Evolutionary conservation across 2,888 invertebrate species (phyloP).

Genomic region (Lasioglossum pauxillum): DNA sequence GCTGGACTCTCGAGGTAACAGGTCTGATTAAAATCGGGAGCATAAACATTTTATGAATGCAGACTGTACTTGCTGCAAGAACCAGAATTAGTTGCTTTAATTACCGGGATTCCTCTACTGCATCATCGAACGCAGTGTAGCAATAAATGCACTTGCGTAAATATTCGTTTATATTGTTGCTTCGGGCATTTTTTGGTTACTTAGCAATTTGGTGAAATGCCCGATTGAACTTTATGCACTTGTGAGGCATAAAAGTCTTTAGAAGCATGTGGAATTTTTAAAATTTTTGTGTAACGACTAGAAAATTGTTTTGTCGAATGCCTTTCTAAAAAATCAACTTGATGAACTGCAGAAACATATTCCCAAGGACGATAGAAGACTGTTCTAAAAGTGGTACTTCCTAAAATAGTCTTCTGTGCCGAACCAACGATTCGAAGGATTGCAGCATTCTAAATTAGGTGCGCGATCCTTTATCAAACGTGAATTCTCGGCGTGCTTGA

Average conservation of each 20-base stretch:
- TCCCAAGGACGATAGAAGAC: neutral
- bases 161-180: neutral
- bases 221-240: no score
- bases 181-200: neutral
- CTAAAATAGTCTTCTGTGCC: neutral
- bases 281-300: no score
- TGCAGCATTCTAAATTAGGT: neutral
- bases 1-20: neutral
- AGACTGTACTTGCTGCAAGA: neutral
- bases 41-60: slow-evolving; percentile 1
- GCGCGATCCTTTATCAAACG: neutral
- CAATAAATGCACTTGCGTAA: neutral
- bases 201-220: no score
- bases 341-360: neutral
- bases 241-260: no score
- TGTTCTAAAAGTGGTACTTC: neutral
- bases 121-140: neutral
- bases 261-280: no score
- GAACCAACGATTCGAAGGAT: neutral
- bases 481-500: neutral
- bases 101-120: neutral
- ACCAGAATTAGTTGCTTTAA: neutral
- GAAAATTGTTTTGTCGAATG: no score
- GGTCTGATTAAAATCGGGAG: neutral
- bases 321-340: neutral